Conservation (phyloP, 1,140 invertebrate species). For the Halesus radiatus region DNA sequence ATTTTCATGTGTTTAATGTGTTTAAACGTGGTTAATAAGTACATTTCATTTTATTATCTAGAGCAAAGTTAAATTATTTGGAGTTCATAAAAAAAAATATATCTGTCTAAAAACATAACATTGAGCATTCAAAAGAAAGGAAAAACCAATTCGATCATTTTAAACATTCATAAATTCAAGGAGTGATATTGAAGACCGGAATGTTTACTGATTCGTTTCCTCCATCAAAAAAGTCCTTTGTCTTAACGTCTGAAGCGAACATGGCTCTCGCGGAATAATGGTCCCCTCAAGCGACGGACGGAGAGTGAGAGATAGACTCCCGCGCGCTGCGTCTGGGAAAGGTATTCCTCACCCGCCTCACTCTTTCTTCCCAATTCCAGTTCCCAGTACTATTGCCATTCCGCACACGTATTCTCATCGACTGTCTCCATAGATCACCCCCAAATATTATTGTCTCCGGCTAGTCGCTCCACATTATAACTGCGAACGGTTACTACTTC, state of each 20-base stretch:
- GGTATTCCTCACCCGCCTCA: neutral
- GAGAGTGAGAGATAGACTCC: slow-evolving; percentile 5
- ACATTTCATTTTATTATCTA: too few relatives aligned
- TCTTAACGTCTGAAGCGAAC: slow-evolving; percentile 5
- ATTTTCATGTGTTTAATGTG: too few relatives aligned
- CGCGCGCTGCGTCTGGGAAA: neutral
- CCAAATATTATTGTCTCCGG: slow-evolving; percentile 48
- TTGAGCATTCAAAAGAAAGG: too few relatives aligned
- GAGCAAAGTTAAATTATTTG: too few relatives aligned
- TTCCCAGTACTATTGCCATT: slow-evolving; percentile 5
- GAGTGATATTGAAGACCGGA: slow-evolving; percentile 13
- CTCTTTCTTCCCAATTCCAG: neutral
- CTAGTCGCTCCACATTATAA: slow-evolving; percentile 35
- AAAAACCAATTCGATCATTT: neutral
- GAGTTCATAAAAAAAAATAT: too few relatives aligned
- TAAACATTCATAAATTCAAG: slow-evolving; percentile 17
- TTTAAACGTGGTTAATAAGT: too few relatives aligned
- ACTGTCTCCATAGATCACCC: slow-evolving; percentile 51
- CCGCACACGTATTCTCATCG: slow-evolving; percentile 43
- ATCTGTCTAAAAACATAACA: too few relatives aligned
- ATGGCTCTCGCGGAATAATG: neutral
- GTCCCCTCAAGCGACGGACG: neutral
- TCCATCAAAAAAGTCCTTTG: slow-evolving; percentile 24
- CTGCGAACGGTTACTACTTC: slow-evolving; percentile 44
- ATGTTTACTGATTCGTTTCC: slow-evolving; percentile 26